phyloP scores from a whole-genome alignment of 2,888 invertebrate species.

The Cremastinae sp. region DNA sequence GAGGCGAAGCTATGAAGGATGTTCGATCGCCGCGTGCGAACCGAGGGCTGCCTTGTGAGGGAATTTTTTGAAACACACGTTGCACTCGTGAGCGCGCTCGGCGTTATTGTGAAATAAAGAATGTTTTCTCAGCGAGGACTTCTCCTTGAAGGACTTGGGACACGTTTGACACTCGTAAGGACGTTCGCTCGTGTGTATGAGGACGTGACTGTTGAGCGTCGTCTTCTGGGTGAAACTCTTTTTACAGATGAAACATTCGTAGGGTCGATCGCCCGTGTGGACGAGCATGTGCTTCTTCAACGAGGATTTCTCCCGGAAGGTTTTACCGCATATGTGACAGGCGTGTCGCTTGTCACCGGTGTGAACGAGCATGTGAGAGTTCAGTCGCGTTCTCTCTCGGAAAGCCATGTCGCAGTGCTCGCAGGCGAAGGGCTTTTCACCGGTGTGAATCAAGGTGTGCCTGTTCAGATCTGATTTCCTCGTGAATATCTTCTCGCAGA shows the following conservation, averaged over 20 bases:
- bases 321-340: slow-evolving; percentile 75
- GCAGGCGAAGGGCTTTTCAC: slow-evolving; percentile 76
- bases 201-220: slow-evolving; percentile 74
- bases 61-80: slow-evolving; percentile 76
- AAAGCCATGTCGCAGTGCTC: slow-evolving; percentile 76
- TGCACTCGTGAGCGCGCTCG: slow-evolving; percentile 72
- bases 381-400: slow-evolving; percentile 75
- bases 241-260: slow-evolving; percentile 75
- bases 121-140: slow-evolving; percentile 73
- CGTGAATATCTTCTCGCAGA: slow-evolving; percentile 78
- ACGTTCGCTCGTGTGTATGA: slow-evolving; percentile 72
- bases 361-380: slow-evolving; percentile 75
- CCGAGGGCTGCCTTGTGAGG: slow-evolving; percentile 74
- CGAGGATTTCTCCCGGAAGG: slow-evolving; percentile 73
- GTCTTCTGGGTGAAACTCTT: slow-evolving; percentile 75
- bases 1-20: slow-evolving; percentile 72
- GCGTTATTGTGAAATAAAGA: slow-evolving; percentile 70
- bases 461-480: slow-evolving; percentile 77
- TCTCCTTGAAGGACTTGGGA: slow-evolving; percentile 74
- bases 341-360: slow-evolving; percentile 75
- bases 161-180: slow-evolving; percentile 75
- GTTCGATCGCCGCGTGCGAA: slow-evolving; percentile 73
- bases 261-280: slow-evolving; percentile 75
- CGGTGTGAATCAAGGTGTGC: slow-evolving; percentile 76
- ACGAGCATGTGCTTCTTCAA: slow-evolving; percentile 75